Base-by-base conservation (phyloP, 2,113 vertebrate species). In the Apaloderma vittatum region DNA sequence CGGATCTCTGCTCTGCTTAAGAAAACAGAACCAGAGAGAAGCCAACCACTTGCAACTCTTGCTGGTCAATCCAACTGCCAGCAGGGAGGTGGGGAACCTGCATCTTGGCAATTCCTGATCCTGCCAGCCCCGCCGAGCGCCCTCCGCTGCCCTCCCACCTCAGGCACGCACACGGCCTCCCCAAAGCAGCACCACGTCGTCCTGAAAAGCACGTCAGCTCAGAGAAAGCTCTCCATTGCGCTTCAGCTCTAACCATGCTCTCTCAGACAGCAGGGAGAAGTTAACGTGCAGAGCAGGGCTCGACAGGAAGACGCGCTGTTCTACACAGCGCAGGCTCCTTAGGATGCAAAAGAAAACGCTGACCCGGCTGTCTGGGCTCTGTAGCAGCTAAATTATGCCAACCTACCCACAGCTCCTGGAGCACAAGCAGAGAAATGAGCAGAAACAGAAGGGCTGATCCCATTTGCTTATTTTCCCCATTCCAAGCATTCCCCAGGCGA, bases 281-380 rank as follows among this genome's bases (percentile, higher is more conserved):
- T 34, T 46, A 45, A 12, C 32, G 6, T 2, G 0, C 6, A 12
- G 57, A 48, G 32, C 40, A 40, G 40, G 12, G 40, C 40, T 40
- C 40, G 40, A 40, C 40, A 11, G 40, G 40, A 40, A 40, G 46
- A 61, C 36, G 45, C 29, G 46, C 49, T n/a, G 10, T n/a, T 30
- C 30, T 22, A 6, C 24, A 6, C 32, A 16, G 55, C 32, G 1
- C 0, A 0, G 34, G 45, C 12, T 58, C 40, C 57, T 57, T 3
- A 6, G 75, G 48, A 59, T 16, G 24, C 23, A 14, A 22, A 18
- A n/a, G 86, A 6, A 40, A 40, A 32, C 0, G 16, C 74, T 54
- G 66, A 37, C 12, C 74, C 74, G 32, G 57, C 73, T 10, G 1
- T 2, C 30, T 62, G 23, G 55, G 45, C 52, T 49, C n/a, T 4